phyloP scores from a whole-genome alignment of 2,888 invertebrate species.

The Bellardia pandia region DNA sequence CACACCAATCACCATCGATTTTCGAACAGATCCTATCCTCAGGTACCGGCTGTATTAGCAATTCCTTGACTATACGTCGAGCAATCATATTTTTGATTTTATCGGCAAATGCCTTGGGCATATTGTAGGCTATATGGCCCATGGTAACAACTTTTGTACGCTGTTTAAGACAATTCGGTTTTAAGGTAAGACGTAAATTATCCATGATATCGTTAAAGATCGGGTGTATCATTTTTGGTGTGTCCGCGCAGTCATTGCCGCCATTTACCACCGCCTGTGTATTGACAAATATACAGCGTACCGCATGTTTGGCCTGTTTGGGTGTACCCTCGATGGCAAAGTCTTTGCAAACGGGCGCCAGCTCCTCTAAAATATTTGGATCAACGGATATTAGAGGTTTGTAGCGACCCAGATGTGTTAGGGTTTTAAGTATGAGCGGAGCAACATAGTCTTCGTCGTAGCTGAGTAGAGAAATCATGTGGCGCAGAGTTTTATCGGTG shows the following conservation, averaged over 20 bases:
- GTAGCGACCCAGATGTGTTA: conserved; percentile 94
- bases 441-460: conserved; percentile 91
- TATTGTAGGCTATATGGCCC: conserved; percentile 96
- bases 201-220: conserved; percentile 94
- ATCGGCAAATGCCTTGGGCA: conserved; percentile 94
- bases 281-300: conserved; percentile 95
- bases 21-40: conserved; percentile 84
- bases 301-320: conserved; percentile 98
- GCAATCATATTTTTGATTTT: conserved; percentile 97
- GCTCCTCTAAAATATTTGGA: conserved; percentile 89
- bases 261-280: conserved; percentile 83
- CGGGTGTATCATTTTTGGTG: conserved; percentile 85
- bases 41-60: conserved; percentile 92
- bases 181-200: conserved; percentile 90
- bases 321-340: conserved; percentile 95
- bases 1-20: conserved; percentile 88
- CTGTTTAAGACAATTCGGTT: conserved; percentile 91
- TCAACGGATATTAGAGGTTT: conserved; percentile 92
- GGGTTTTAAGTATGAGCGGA: conserved; percentile 91
- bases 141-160: conserved; percentile 97
- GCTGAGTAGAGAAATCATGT: conserved; percentile 88
- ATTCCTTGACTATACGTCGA: conserved; percentile 96
- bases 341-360: conserved; percentile 94
- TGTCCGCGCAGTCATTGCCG: conserved; percentile 74
- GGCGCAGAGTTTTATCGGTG: conserved; percentile 91